Conservation (phyloP, 1,140 invertebrate species). For the Pissodes strobi region DNA sequence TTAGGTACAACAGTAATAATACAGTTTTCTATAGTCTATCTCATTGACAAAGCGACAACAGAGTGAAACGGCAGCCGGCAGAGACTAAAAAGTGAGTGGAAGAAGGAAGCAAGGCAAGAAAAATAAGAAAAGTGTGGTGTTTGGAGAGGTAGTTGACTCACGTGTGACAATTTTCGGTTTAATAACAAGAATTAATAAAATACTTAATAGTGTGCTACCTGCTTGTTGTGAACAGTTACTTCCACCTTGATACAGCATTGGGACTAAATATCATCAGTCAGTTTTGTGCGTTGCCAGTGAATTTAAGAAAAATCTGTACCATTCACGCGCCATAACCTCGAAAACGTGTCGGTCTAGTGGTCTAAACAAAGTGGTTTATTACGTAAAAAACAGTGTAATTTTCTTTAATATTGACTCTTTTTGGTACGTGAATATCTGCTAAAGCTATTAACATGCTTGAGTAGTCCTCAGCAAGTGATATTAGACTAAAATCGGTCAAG, state of each 20-base stretch:
- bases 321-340: constrained; percentile 19
- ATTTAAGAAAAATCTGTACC: constrained; percentile 12
- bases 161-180: constrained; percentile 30
- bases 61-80: too few relatives aligned
- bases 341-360: constrained; percentile 13
- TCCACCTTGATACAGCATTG: background rate
- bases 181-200: constrained; percentile 20
- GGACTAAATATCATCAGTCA: background rate
- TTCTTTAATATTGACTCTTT: background rate
- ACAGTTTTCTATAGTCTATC: too few relatives aligned
- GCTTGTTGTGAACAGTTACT: background rate
- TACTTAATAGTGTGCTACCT: background rate
- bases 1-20: too few relatives aligned
- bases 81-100: too few relatives aligned
- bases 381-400: constrained; percentile 6
- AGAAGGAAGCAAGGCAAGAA: too few relatives aligned
- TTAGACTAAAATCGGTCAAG: background rate
- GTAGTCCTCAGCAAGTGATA: background rate
- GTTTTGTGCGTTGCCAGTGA: background rate
- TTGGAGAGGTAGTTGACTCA: constrained; percentile 29
- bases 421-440: background rate
- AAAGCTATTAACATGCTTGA: background rate
- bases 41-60: too few relatives aligned
- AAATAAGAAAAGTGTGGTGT: constrained; percentile 1
- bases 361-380: constrained; percentile 2